These are phyloP conservation scores for Chionomys nivalis DNA, from an alignment of 2,113 vertebrate genomes.

Conservation along the genomic window DNA sequence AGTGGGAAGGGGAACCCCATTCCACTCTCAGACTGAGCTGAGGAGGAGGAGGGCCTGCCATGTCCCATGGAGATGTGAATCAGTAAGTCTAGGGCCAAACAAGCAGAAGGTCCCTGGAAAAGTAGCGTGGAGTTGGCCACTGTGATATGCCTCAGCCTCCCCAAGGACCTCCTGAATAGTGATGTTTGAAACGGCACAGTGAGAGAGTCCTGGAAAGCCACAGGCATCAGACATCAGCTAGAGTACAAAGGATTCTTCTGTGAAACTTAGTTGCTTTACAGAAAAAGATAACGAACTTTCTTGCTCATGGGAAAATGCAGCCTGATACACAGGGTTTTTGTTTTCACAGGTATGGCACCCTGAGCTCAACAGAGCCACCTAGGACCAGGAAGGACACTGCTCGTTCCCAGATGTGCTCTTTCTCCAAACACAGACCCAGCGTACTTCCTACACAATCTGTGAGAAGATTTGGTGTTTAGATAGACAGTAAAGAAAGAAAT, in stretches of 20 bases:
- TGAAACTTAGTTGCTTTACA: too few relatives aligned
- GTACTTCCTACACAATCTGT: neutral
- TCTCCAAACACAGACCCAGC: neutral
- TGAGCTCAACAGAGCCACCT: neutral
- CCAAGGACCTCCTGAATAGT: neutral
- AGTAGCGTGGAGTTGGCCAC: neutral
- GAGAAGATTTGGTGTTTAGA: neutral
- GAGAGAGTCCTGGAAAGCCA: neutral
- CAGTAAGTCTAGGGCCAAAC: neutral
- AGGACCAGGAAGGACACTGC: neutral
- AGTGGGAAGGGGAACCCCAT: too few relatives aligned
- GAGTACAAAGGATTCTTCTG: neutral
- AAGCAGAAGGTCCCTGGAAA: neutral
- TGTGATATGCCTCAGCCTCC: fast-evolving
- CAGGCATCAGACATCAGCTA: neutral
- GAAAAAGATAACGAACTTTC: neutral
- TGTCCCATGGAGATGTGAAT: fast-evolving
- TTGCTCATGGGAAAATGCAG: neutral
- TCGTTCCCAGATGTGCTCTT: neutral
- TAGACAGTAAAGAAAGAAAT: neutral
- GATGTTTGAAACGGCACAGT: neutral
- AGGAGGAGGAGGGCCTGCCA: neutral
- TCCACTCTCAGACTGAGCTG: neutral
- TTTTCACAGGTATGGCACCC: neutral
- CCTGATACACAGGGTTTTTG: neutral